Base-by-base conservation (phyloP, 2,888 invertebrate species). In the Dusona sp. region DNA sequence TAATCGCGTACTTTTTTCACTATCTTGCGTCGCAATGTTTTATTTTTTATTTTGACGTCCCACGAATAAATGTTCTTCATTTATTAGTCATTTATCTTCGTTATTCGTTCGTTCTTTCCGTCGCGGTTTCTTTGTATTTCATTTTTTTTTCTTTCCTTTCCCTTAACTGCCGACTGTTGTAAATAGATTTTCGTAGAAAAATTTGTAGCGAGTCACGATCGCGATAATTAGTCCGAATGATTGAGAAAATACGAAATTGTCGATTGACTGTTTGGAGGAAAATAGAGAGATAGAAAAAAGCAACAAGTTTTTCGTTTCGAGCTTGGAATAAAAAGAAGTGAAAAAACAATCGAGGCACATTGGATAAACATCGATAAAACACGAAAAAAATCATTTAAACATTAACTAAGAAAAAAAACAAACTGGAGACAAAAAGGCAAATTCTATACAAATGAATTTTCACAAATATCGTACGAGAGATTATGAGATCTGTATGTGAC, bases 1-100 rank as follows among this genome's bases (percentile, higher is more conserved):
- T 68, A 67, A 72, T 73, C 51, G 48, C 77, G 61, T 74, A 88
- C 79, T 86, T 87, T 88, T 89, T 90, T 90, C 75, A 87, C 88
- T 89, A 84, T 89, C 88, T 85, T 83, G 70, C 81, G 88, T 78
- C 82, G 42, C 45, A 75, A 33, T 38, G 19, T 36, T 67, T 68
- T 70, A 11, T 77, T 83, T 33, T 65, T 79, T 51, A 82, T 83
- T 33, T 75, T 79, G 29, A 75, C 42, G 70, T 51, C 38, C n/a
- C 65, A 72, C 68, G 22, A 54, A 73, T 74, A 16, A 48, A n/a
- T 42, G 19, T 54, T 42, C 57, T 75, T 82, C 36, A 68, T 51
- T 72, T 80, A 61, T 73, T 7, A 57, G 22, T 36, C 22, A 22
- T 51, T 75, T 51, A 8, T 74, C 74, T 33, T 64, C 64, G n/a